Base-by-base conservation (phyloP, 2,888 invertebrate genomes). In the Clitarchus hookeri region DNA sequence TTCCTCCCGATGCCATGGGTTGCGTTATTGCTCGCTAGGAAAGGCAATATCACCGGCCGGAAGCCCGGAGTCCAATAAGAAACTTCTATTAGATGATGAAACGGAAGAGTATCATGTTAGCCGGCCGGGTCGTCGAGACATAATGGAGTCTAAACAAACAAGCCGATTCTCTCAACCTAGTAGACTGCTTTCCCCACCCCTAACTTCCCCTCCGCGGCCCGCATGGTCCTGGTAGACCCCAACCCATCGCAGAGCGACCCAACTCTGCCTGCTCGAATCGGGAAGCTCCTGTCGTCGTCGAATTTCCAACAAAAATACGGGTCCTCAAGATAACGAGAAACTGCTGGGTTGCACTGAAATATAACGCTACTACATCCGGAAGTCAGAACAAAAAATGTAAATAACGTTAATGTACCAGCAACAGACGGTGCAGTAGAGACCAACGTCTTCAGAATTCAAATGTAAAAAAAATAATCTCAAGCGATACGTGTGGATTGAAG, bases 91-190 rank as follows among this genome's bases (percentile, higher is more conserved):
- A 82, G 82, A 82, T 82, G 82, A 82, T 82, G 82, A 82, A 82
- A 82, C 19, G 36, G 82, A 82, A 82, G 36, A 82, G 82, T 82
- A 82, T 82, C 36, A 82, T 82, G 82, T 82, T 82, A 82, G 82
- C 44, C 82, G 82, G 82, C 36, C 19, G 82, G 82, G 27, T 82
- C 44, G 82, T 82, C 23, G 82, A 19, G 27, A 82, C 82, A 82
- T 82, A 82, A 82, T 82, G 82, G 82, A 82, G 82, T 82, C 82
- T 82, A 82, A 82, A 82, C 82, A 82, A 82, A 82, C 82, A 82
- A 65, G 65, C 65, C 65, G 65, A 65, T 65, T 65, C 65, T 65
- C 65, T 65, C 65, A 65, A 65, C 65, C 65, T 65, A n/a, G 23
- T 65, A 65, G 65, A 65, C 65, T 65, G 12, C 19, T 65, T 65